These are phyloP conservation scores for Diprion similis DNA, from an alignment of 1,140 invertebrate genomes.

Conservation along the genomic window DNA sequence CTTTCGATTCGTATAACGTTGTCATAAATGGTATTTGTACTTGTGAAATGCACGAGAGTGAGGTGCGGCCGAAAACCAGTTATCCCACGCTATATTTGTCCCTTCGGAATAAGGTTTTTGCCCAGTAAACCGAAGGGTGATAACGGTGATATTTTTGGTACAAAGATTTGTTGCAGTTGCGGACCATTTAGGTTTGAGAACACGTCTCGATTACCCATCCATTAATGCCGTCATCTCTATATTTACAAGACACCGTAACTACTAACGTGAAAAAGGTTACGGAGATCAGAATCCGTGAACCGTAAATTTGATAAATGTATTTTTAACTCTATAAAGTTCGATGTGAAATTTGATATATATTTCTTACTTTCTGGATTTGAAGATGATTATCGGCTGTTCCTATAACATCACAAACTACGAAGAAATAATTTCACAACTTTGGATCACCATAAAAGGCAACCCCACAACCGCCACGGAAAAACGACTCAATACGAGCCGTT, in stretches of 20 bases:
- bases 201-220: constrained; percentile 16
- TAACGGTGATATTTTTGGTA: neutral
- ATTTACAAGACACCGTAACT: constrained; percentile 37
- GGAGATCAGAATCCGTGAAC: no score
- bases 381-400: constrained; percentile 19
- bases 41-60: constrained; percentile 27
- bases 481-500: neutral
- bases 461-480: constrained; percentile 21
- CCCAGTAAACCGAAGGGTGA: neutral
- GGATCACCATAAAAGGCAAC: constrained; percentile 60
- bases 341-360: constrained; percentile 8
- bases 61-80: constrained; percentile 47
- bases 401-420: constrained; percentile 43
- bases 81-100: constrained; percentile 45
- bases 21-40: constrained; percentile 24
- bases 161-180: neutral
- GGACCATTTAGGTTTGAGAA: neutral
- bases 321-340: constrained; percentile 1
- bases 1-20: neutral
- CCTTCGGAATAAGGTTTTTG: neutral
- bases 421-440: constrained; percentile 43
- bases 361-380: constrained; percentile 30
- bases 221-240: constrained; percentile 52
- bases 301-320: constrained; percentile 23
- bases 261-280: neutral